phyloP scores from a whole-genome alignment of 1,140 invertebrate genomes.

The Pomacea maculata region DNA sequence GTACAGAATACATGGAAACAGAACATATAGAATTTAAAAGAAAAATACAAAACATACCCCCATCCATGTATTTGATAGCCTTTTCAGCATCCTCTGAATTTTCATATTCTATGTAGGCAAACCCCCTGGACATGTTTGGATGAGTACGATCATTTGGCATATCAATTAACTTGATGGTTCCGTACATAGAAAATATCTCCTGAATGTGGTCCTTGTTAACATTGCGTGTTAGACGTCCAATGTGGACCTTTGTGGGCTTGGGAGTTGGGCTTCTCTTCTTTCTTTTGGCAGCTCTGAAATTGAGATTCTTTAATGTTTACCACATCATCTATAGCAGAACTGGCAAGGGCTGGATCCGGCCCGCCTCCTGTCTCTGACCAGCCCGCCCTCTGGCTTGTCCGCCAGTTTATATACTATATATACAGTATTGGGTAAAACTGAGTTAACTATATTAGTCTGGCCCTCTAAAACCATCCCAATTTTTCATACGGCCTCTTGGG shows the following conservation, averaged over 20 bases:
- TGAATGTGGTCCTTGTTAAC: slow-evolving; percentile 89
- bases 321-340: no score
- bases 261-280: slow-evolving; percentile 56
- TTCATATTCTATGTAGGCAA: slow-evolving; percentile 94
- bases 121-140: slow-evolving; percentile 84
- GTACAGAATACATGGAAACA: no score
- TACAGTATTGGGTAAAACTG: no score
- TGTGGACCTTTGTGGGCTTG: slow-evolving; percentile 80
- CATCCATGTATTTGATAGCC: slow-evolving; percentile 99
- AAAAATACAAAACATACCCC: slow-evolving; percentile 71
- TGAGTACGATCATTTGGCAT: slow-evolving; percentile 89
- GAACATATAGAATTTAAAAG: no score
- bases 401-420: no score
- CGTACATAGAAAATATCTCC: slow-evolving; percentile 96
- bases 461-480: no score
- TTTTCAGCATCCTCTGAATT: slow-evolving; percentile 95
- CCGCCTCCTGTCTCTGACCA: no score
- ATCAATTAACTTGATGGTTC: slow-evolving; percentile 88
- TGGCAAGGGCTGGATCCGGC: no score
- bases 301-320: background rate
- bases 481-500: no score
- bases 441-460: no score
- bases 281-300: slow-evolving; percentile 46
- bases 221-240: slow-evolving; percentile 90
- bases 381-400: no score